A percentile compares a stretch with the other conserved stretches of the same genome.
Evolutionary conservation across 2,797 vertebrate species (phyloP).

Genomic region (Dicrostonyx torquatus): DNA sequence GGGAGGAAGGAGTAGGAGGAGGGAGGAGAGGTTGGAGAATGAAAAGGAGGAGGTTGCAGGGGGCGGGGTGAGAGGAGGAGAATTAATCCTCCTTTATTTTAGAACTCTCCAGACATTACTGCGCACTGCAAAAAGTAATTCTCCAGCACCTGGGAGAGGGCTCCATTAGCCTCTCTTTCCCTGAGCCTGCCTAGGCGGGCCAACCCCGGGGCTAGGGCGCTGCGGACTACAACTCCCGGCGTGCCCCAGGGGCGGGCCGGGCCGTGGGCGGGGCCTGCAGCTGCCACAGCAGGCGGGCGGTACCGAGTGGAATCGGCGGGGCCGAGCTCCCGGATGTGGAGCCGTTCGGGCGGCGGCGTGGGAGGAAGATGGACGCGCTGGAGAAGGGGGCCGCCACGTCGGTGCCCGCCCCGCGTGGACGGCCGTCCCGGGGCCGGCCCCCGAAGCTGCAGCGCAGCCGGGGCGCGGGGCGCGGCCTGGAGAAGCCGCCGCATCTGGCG

Average conservation of each 20-base stretch:
- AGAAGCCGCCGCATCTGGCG: conserved; percentile 85
- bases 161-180: neutral
- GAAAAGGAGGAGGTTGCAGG: neutral
- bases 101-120: neutral
- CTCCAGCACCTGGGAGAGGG: neutral
- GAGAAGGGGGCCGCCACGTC: conserved; percentile 80
- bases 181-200: no score
- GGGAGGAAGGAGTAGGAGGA: neutral
- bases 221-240: neutral
- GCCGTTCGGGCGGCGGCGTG: conserved; percentile 76
- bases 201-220: neutral
- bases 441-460: conserved; percentile 76
- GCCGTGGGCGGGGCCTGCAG: neutral
- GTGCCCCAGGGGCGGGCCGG: neutral
- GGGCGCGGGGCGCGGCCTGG: conserved; percentile 62
- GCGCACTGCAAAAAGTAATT: neutral
- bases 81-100: neutral
- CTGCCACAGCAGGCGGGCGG: neutral
- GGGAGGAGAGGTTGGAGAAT: neutral
- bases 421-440: conserved; percentile 59
- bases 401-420: conserved; percentile 68
- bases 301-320: conserved; percentile 57
- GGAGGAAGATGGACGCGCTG: conserved; percentile 80
- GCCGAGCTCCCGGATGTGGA: conserved; percentile 81
- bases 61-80: no score